phyloP scores from a whole-genome alignment of 2,113 vertebrate genomes.

The Chionomys nivalis region DNA sequence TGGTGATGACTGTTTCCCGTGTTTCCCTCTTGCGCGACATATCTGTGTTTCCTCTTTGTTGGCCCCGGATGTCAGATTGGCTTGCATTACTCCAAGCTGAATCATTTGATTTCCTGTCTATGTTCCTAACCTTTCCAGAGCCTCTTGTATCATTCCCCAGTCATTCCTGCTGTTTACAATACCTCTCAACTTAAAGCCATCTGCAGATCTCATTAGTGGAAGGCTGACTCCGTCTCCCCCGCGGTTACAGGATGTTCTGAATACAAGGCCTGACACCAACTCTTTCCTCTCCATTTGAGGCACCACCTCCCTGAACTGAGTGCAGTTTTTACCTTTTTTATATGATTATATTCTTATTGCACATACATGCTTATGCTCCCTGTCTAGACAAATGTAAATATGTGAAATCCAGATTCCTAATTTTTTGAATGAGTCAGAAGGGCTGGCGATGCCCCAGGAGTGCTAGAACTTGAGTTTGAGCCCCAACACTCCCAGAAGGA shows the following conservation, averaged over 20 bases:
- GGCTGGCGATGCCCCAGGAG: not conserved
- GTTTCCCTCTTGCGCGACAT: conserved; percentile 38
- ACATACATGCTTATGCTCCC: not conserved
- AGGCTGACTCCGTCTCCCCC: not conserved
- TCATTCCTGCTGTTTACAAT: conserved; percentile 77
- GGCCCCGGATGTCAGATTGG: conserved; percentile 76
- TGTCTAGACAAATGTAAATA: conserved; percentile 39
- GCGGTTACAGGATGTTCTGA: not conserved
- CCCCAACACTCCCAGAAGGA: not conserved
- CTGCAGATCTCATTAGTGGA: conserved; percentile 75
- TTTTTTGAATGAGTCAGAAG: not conserved
- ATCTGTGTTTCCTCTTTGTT: conserved; percentile 74
- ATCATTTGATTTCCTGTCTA: conserved; percentile 81
- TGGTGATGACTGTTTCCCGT: conserved; percentile 32
- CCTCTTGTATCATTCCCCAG: conserved; percentile 77
- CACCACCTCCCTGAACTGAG: not conserved
- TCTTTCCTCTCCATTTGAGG: conserved; percentile 1
- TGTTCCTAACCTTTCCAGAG: conserved; percentile 80
- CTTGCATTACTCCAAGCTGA: conserved; percentile 69
- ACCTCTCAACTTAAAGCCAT: conserved; percentile 77
- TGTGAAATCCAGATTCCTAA: not conserved
- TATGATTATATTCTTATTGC: conserved; percentile 16
- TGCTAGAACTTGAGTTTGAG: not conserved
- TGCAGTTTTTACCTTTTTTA: not conserved
- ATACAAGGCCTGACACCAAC: conserved; percentile 10